These are phyloP conservation scores for Esox niger DNA, from an alignment of 2,113 vertebrate genomes.

Conservation along the genomic window DNA sequence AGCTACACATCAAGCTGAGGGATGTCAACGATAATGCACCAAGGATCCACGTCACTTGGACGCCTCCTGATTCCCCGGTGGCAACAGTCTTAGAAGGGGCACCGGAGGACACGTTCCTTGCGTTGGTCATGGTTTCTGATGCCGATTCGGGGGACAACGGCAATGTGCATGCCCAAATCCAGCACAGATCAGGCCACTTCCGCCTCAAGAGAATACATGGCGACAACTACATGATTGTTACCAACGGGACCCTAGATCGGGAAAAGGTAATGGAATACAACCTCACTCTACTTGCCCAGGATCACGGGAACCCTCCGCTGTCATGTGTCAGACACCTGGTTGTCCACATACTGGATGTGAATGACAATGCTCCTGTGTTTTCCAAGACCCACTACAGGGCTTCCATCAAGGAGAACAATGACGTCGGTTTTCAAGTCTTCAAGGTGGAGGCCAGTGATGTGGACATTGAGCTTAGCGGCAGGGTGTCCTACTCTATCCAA, in stretches of 20 bases:
- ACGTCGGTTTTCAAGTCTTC: slow-evolving; percentile 67
- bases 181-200: slow-evolving; percentile 77
- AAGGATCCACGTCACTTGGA: slow-evolving; percentile 82
- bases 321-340: slow-evolving; percentile 71
- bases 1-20: slow-evolving; percentile 80
- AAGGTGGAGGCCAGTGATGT: slow-evolving; percentile 78
- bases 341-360: slow-evolving; percentile 83
- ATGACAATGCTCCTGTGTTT: slow-evolving; percentile 87
- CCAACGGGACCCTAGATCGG: slow-evolving; percentile 79
- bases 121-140: slow-evolving; percentile 82
- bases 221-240: slow-evolving; percentile 85
- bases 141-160: slow-evolving; percentile 84
- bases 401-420: slow-evolving; percentile 79
- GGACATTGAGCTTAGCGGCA: slow-evolving; percentile 80
- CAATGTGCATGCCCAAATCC: slow-evolving; percentile 74
- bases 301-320: slow-evolving; percentile 77
- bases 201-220: slow-evolving; percentile 78
- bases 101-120: slow-evolving; percentile 81
- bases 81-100: slow-evolving; percentile 80
- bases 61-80: slow-evolving; percentile 52
- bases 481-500: slow-evolving; percentile 80
- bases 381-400: slow-evolving; percentile 69
- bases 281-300: slow-evolving; percentile 78
- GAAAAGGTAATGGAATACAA: slow-evolving; percentile 81
- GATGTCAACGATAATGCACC: slow-evolving; percentile 89